Evolutionary conservation across 2,888 invertebrate genomes (phyloP).

Genomic region (Tortrix viridana): DNA sequence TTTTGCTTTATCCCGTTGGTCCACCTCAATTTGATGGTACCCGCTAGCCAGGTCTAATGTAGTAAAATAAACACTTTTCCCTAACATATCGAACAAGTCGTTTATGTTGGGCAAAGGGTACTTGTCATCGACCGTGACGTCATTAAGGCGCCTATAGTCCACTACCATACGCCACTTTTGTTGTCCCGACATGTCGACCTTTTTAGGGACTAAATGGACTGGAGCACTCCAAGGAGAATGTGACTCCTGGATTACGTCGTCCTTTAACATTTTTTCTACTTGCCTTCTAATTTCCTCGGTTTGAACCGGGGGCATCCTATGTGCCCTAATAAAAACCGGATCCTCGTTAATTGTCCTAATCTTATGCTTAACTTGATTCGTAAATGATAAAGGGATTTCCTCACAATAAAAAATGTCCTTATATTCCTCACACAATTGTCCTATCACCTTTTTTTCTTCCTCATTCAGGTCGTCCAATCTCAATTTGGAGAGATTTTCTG

Average conservation of each 20-base stretch:
- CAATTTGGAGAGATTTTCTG: conserved; percentile 15
- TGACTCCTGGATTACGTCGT: conserved; percentile 51
- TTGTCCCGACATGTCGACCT: conserved; percentile 50
- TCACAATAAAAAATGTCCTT: conserved; percentile 27
- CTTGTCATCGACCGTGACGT: conserved; percentile 48
- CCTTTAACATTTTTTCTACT: conserved; percentile 47
- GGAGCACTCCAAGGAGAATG: conserved; percentile 55
- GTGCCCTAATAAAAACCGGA: conserved; percentile 47
- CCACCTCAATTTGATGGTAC: conserved; percentile 46
- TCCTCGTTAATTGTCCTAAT: conserved; percentile 43
- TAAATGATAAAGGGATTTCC: conserved; percentile 16
- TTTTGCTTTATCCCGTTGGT: conserved; percentile 41
- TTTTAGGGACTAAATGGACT: conserved; percentile 58
- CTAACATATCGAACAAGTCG: conserved; percentile 30
- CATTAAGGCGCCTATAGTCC: conserved; percentile 45
- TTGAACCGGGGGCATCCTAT: conserved; percentile 45
- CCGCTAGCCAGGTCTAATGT: conserved; percentile 48
- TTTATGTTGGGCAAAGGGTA: conserved; percentile 47
- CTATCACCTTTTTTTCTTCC: conserved; percentile 9
- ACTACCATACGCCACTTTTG: conserved; percentile 50
- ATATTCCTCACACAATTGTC: conserved; percentile 15
- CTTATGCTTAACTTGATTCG: conserved; percentile 18
- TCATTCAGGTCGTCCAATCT: conserved; percentile 12
- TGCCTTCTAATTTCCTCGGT: conserved; percentile 50
- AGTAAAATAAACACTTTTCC: conserved; percentile 13